Base-by-base conservation (phyloP, 2,113 vertebrate genomes). In the Hemichromis elongatus region DNA sequence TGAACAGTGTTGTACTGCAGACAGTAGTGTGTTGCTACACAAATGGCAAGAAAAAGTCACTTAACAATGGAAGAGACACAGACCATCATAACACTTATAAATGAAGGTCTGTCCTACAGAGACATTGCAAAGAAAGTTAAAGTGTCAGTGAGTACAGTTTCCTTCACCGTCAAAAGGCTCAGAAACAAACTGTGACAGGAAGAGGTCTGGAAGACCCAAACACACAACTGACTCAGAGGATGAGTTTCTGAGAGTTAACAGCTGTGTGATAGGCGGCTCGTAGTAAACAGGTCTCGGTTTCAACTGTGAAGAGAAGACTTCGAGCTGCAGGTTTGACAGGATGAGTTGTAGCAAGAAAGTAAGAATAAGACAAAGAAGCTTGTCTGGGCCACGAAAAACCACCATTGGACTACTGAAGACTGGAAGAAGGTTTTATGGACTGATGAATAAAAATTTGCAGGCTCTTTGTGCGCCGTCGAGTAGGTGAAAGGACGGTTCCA, bases 371-470 rank as follows among this genome's bases (percentile, higher is more conserved):
- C 28, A 28, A 28, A 28, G 28, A 28, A 4, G 28, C 28, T 28
- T 28, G 24, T 16, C 55, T 57, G 55, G 55, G 24, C 55, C 55
- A 0, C 0, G 1, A 56, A 56, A 0, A 24, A 9, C 55, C 55
- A 8, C 55, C 4, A 7, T 26, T 7, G 6, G 3, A 0, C 21
- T 55, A 7, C 54, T 55, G 54, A 13, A 55, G 54, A 55, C 54
- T 24, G 54, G 21, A 26, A 55, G 6, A 55, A 26, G 21, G 0
- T 57, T 2, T 57, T 2, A 16, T 57, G 55, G 55, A 28, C 24
- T 9, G 3, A 16, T 28, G 55, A 16, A 57, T 57, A 7, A 16
- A 14, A 0, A 0, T 28, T 13, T 57, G 0, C 1, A 24, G 53
- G 53, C 12, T 56, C 53, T 54, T 12, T 24, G n/a, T 1, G 12